Percentiles rank a stretch among this genome's conserved stretches.
Evolutionary conservation across 1,140 invertebrate species (phyloP).

Genomic region (Arctopsyche grandis): DNA sequence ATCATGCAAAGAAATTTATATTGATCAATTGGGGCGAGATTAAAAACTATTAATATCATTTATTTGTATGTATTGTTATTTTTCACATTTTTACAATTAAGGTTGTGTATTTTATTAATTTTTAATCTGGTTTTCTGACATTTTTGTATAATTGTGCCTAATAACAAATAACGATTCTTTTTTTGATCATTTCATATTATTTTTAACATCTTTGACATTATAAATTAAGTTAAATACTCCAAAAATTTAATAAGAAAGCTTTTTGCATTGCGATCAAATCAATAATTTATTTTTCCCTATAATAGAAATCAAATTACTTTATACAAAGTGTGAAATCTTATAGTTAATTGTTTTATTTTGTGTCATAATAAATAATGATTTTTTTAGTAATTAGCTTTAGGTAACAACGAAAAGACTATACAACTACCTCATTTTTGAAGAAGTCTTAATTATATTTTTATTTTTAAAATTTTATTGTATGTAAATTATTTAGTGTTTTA

Average conservation of each 20-base stretch:
- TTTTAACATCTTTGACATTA: not conserved
- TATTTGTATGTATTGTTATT: conserved; percentile 5
- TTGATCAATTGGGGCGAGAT: conserved; percentile 3
- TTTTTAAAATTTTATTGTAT: not conserved
- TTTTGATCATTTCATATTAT: no score
- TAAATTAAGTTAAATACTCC: no score
- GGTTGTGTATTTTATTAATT: not conserved
- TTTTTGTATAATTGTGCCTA: not conserved
- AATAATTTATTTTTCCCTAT: no score
- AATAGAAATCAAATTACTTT: no score
- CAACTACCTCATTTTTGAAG: conserved; percentile 54
- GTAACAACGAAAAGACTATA: conserved; percentile 54
- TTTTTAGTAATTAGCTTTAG: conserved; percentile 48
- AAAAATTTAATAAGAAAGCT: no score
- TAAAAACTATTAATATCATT: conserved; percentile 27
- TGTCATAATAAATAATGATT: conserved; percentile 38
- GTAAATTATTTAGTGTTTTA: conserved; percentile 33
- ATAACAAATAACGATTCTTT: no score
- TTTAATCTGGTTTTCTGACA: not conserved
- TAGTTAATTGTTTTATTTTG: conserved; percentile 5
- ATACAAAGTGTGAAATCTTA: no score
- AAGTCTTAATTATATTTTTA: conserved; percentile 45
- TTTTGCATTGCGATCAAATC: no score
- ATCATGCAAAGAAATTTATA: conserved; percentile 15
- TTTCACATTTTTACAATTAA: conserved; percentile 3